These are phyloP conservation scores for Nyctibius grandis DNA, from an alignment of 2,797 vertebrate genomes.

Conservation along the genomic window DNA sequence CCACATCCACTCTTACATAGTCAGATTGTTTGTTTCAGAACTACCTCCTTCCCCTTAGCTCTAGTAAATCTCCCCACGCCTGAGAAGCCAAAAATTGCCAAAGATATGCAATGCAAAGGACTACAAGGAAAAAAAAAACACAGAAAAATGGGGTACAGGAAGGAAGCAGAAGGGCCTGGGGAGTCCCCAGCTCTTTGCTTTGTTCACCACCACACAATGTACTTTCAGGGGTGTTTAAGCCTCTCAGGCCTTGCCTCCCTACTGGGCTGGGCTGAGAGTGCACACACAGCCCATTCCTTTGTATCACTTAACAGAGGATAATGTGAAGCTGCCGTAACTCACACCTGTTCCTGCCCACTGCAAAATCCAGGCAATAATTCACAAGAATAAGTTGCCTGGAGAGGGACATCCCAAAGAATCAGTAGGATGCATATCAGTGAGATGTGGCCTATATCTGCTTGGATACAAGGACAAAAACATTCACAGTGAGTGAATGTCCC, in stretches of 20 bases:
- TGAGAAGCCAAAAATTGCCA: background rate
- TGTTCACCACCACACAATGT: fast-evolving
- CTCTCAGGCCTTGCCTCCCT: fast-evolving
- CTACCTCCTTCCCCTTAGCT: background rate
- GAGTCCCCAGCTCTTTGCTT: background rate
- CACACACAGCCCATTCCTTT: background rate
- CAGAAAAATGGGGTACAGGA: background rate
- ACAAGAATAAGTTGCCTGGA: background rate
- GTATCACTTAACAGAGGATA: background rate
- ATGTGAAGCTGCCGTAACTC: fast-evolving
- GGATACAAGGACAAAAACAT: background rate
- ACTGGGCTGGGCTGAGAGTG: background rate
- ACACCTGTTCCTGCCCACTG: background rate
- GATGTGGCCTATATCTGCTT: background rate
- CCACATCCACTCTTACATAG: background rate
- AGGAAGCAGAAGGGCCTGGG: background rate
- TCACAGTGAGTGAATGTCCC: background rate
- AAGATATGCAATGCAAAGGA: background rate
- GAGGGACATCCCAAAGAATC: background rate
- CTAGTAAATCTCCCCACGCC: background rate
- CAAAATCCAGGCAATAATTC: background rate
- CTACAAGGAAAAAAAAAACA: background rate
- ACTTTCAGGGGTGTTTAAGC: background rate
- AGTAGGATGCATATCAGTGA: background rate
- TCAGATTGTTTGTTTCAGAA: background rate